Percentiles rank a stretch among this genome's conserved stretches.
These are phyloP conservation scores for Dicentrarchus labrax DNA, from an alignment of 2,113 vertebrate genomes.

Conservation along the genomic window DNA sequence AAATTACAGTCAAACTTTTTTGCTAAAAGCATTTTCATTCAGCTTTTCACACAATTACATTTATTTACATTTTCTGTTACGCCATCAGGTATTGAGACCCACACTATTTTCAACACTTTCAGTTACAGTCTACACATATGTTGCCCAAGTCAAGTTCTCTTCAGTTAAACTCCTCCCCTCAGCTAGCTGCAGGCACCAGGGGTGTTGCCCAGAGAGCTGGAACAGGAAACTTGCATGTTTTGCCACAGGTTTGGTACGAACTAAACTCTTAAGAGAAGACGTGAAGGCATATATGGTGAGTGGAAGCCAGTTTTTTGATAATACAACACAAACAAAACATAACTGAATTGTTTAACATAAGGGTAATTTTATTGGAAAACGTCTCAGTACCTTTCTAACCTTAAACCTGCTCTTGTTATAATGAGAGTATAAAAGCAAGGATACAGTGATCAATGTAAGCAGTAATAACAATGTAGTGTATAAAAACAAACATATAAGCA, in stretches of 20 bases:
- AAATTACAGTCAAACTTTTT: background rate
- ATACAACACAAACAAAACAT: background rate
- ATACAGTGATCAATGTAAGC: background rate
- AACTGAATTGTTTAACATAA: too few relatives aligned
- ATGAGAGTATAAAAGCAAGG: background rate
- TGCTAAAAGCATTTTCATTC: background rate
- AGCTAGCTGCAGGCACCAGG: accelerated
- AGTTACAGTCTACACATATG: background rate
- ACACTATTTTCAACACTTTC: background rate
- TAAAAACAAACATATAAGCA: background rate
- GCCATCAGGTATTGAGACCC: background rate
- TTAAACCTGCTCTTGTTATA: background rate
- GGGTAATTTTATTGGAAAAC: background rate
- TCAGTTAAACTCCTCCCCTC: background rate
- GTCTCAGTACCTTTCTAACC: background rate
- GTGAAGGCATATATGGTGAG: constrained; percentile 1
- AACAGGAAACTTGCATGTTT: background rate
- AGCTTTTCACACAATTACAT: background rate
- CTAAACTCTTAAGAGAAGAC: background rate
- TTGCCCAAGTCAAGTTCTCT: background rate
- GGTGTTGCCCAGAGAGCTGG: accelerated
- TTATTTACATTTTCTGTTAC: background rate
- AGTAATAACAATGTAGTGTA: background rate
- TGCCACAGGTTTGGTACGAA: background rate
- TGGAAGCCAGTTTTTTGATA: background rate